phyloP scores from a whole-genome alignment of 2,888 invertebrate genomes.

The Orchestes rusci region DNA sequence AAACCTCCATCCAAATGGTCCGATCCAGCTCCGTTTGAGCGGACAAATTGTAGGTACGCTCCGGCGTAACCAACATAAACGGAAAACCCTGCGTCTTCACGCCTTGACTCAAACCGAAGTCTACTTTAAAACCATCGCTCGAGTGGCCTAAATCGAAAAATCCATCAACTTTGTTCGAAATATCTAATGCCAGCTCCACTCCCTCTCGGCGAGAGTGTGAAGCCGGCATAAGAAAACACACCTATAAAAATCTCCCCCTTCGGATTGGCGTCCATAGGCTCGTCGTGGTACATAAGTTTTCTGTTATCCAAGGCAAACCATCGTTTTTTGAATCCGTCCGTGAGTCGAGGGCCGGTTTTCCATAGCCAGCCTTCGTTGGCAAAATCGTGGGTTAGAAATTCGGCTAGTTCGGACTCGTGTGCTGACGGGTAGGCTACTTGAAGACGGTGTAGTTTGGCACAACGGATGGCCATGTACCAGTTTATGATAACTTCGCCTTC shows the following conservation, averaged over 20 bases:
- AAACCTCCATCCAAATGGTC: conserved; percentile 71
- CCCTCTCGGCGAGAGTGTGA: no score
- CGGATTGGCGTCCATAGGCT: conserved; percentile 78
- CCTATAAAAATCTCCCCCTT: conserved; percentile 89
- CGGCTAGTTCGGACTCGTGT: conserved; percentile 62
- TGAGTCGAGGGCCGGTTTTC: conserved; percentile 79
- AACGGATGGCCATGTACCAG: conserved; percentile 63
- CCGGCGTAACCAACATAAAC: conserved; percentile 77
- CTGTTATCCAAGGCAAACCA: conserved; percentile 87
- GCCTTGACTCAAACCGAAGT: conserved; percentile 58
- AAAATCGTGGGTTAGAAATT: conserved; percentile 73
- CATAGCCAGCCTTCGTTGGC: conserved; percentile 79
- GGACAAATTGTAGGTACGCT: conserved; percentile 67
- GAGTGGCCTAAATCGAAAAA: conserved; percentile 50
- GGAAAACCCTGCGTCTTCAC: conserved; percentile 72
- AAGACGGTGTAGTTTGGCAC: conserved; percentile 75
- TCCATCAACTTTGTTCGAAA: not conserved
- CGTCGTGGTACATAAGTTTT: conserved; percentile 89
- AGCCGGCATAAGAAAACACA: conserved; percentile 28
- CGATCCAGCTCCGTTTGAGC: conserved; percentile 70
- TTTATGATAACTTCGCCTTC: conserved; percentile 78
- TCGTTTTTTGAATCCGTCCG: conserved; percentile 74
- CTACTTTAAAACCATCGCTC: conserved; percentile 68
- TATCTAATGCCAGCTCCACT: not conserved
- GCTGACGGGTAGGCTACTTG: conserved; percentile 75